Percentiles rank a stretch among this genome's conserved stretches.
Conservation (phyloP, 2,888 invertebrate genomes). For the Eulithis testata region DNA sequence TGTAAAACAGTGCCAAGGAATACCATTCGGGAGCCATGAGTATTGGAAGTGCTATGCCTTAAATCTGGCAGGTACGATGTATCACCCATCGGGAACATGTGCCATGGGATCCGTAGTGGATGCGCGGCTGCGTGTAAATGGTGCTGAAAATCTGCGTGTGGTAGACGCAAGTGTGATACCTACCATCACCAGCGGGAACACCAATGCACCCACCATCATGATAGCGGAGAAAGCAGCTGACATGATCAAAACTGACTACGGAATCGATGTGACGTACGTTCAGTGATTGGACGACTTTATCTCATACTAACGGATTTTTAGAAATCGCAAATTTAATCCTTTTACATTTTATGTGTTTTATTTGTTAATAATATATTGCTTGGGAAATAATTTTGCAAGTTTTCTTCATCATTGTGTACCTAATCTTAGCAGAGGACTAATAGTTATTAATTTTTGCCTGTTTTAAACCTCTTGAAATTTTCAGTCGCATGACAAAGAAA, state of each 20-base stretch:
- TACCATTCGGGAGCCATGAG: constrained; percentile 50
- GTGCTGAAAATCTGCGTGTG: constrained; percentile 82
- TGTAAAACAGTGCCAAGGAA: constrained; percentile 51
- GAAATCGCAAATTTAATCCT: too few relatives aligned
- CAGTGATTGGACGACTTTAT: too few relatives aligned
- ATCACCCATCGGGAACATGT: constrained; percentile 53
- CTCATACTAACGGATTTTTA: too few relatives aligned
- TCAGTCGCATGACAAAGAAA: too few relatives aligned
- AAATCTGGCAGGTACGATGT: constrained; percentile 54
- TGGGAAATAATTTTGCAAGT: too few relatives aligned
- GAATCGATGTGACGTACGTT: too few relatives aligned
- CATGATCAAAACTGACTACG: constrained; percentile 72
- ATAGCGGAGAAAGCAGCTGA: constrained; percentile 86
- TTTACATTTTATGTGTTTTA: too few relatives aligned
- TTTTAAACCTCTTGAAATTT: too few relatives aligned
- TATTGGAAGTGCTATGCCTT: constrained; percentile 65
- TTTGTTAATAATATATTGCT: too few relatives aligned
- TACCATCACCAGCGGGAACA: constrained; percentile 84
- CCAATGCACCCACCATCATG: constrained; percentile 85
- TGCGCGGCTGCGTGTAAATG: constrained; percentile 68
- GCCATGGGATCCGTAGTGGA: constrained; percentile 55
- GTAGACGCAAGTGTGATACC: constrained; percentile 88
- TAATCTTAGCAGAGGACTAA: too few relatives aligned
- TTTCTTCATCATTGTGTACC: too few relatives aligned
- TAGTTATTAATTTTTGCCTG: too few relatives aligned